Conservation (phyloP, 2,113 vertebrate genomes). For the Phalacrocorax pelagicus region DNA sequence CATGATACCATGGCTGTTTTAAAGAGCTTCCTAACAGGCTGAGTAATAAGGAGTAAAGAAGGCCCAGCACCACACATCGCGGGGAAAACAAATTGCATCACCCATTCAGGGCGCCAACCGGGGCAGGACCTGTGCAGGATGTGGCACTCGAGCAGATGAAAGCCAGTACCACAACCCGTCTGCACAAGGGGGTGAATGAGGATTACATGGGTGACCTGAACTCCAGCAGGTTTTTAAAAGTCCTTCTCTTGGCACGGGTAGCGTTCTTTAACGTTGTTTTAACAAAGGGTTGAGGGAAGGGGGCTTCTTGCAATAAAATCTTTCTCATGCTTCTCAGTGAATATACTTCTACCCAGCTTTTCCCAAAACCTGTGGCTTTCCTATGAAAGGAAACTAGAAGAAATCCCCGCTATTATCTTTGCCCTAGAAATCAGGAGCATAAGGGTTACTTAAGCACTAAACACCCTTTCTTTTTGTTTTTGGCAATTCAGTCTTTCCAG, state of each 20-base stretch:
- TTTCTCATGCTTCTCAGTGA: neutral
- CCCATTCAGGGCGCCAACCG: accelerated
- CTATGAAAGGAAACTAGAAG: neutral
- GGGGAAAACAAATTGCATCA: neutral
- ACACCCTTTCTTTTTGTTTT: neutral
- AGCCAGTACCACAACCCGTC: neutral
- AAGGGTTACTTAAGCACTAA: neutral
- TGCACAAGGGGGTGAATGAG: neutral
- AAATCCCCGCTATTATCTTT: neutral
- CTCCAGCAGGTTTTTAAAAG: neutral
- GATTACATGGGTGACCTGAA: neutral
- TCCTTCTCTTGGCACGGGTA: neutral
- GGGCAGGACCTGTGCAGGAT: neutral
- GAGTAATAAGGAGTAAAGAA: neutral
- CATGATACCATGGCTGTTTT: neutral
- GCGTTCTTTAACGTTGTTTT: neutral
- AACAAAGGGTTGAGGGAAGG: neutral
- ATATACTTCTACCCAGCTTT: neutral
- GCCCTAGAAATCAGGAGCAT: neutral
- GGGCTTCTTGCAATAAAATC: neutral
- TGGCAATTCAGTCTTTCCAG: neutral
- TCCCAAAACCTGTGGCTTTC: neutral
- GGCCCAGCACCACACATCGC: neutral
- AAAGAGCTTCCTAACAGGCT: neutral
- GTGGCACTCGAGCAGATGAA: neutral